Conservation (phyloP, 2,797 vertebrate genomes). For the Trachurus trachurus region DNA sequence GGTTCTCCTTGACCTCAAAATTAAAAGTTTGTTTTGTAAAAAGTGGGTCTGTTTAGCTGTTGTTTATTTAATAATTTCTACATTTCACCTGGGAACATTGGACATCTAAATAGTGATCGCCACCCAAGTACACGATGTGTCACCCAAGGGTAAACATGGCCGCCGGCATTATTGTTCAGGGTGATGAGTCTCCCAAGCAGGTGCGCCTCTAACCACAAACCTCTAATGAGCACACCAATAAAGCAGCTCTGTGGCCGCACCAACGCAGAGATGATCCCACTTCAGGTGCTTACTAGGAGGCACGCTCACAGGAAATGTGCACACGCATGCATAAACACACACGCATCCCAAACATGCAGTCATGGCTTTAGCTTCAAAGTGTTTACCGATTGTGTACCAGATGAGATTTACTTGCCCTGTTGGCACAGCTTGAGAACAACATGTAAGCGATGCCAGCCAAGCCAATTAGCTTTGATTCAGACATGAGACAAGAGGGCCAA, state of each 20-base stretch:
- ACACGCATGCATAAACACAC: conserved; percentile 21
- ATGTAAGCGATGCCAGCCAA: conserved; percentile 69
- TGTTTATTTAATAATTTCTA: background rate
- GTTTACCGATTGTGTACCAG: conserved; percentile 63
- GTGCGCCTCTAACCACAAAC: conserved; percentile 52
- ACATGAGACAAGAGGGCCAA: conserved; percentile 63
- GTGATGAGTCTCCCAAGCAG: conserved; percentile 56
- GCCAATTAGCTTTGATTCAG: conserved; percentile 75
- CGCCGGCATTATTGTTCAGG: conserved; percentile 34
- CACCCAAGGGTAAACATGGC: conserved; percentile 41
- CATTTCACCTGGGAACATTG: background rate
- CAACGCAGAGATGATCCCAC: conserved; percentile 3
- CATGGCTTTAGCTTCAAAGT: conserved; percentile 58
- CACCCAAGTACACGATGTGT: conserved; percentile 16
- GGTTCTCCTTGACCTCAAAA: background rate
- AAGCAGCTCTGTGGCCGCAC: conserved; percentile 22
- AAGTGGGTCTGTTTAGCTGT: background rate
- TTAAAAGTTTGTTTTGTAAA: background rate
- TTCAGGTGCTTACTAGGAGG: conserved; percentile 39
- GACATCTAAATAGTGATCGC: conserved; percentile 22
- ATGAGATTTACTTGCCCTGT: conserved; percentile 64
- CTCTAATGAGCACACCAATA: conserved; percentile 51
- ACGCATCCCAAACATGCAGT: conserved; percentile 26
- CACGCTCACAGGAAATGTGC: conserved; percentile 23
- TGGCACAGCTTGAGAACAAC: conserved; percentile 74